Conservation (phyloP, 2,888 invertebrate genomes). For the Proisotoma minuta region DNA sequence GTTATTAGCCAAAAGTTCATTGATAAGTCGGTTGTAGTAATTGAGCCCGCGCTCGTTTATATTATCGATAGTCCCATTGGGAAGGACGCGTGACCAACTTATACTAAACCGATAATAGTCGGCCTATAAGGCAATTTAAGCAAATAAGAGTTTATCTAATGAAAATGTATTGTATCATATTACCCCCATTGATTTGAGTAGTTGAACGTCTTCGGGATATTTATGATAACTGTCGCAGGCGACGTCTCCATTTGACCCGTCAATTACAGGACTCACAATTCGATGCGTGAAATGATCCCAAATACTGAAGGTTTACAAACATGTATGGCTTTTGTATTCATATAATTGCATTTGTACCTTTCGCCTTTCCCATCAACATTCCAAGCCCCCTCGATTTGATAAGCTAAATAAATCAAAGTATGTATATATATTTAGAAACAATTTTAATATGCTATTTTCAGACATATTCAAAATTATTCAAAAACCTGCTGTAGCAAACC, state of each 20-base stretch:
- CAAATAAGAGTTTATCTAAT: neutral
- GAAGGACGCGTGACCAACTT: slow-evolving; percentile 71
- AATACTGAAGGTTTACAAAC: slow-evolving; percentile 46
- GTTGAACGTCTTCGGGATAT: slow-evolving; percentile 51
- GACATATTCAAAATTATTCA: neutral
- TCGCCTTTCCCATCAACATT: slow-evolving; percentile 15
- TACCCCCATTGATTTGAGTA: slow-evolving; percentile 51
- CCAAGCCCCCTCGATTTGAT: slow-evolving; percentile 31
- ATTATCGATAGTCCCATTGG: slow-evolving; percentile 62
- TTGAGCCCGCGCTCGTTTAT: slow-evolving; percentile 66
- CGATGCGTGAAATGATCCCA: slow-evolving; percentile 52
- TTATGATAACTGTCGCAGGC: slow-evolving; percentile 53
- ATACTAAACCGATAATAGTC: slow-evolving; percentile 68
- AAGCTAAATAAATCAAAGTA: neutral
- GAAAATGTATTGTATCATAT: slow-evolving; percentile 1
- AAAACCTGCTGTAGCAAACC: slow-evolving; percentile 18
- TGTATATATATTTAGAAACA: too few relatives aligned
- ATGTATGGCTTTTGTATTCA: neutral
- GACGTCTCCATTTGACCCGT: slow-evolving; percentile 50
- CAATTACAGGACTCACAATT: slow-evolving; percentile 48
- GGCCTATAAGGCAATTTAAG: slow-evolving; percentile 3
- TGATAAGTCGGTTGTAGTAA: slow-evolving; percentile 71
- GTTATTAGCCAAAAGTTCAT: slow-evolving; percentile 48
- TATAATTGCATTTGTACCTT: neutral
- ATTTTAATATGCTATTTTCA: neutral